Conservation (phyloP, 2,113 vertebrate species). For the Tragelaphus buxtoni region DNA sequence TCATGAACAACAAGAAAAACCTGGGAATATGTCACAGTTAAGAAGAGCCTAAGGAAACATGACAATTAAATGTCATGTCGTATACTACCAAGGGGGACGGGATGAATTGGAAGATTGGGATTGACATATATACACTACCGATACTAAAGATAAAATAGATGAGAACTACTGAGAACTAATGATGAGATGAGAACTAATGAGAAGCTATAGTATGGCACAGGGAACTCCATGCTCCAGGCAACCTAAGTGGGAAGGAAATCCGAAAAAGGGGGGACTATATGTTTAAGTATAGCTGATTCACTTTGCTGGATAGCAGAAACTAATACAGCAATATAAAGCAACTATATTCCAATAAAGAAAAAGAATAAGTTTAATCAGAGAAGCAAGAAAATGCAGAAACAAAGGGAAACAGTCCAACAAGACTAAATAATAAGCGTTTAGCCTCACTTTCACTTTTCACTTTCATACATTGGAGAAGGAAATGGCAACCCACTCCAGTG, state of each 20-base stretch:
- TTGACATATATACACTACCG: background rate
- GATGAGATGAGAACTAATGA: background rate
- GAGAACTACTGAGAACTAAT: background rate
- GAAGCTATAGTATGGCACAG: background rate
- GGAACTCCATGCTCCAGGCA: background rate
- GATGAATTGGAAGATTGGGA: background rate
- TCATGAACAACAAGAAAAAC: background rate
- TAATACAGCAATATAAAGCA: background rate
- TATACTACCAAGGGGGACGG: background rate
- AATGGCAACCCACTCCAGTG: no score
- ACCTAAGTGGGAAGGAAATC: background rate
- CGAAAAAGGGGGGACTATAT: background rate
- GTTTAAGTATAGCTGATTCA: background rate
- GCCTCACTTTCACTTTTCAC: no score
- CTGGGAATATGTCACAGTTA: background rate
- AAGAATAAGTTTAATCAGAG: background rate
- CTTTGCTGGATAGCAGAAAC: background rate
- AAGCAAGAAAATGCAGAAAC: background rate
- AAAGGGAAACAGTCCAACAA: background rate
- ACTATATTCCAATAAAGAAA: background rate
- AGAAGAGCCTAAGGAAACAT: background rate
- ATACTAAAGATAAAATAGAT: background rate
- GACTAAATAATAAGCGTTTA: background rate
- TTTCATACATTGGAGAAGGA: no score
- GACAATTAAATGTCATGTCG: background rate